Evolutionary conservation across 1,140 invertebrate species (phyloP).

Genomic region (Platyscapa corneri): DNA sequence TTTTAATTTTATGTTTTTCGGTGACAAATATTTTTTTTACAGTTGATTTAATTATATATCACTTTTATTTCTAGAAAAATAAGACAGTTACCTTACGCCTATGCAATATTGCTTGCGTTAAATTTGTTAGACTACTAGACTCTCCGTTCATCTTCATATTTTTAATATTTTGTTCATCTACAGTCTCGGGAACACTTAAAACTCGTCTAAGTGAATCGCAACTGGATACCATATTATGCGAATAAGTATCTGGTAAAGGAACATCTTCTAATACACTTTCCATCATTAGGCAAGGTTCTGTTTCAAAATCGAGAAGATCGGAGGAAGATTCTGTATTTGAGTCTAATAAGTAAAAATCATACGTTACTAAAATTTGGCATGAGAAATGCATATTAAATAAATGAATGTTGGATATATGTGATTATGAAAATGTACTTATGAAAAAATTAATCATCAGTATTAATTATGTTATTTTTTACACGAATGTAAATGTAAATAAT

Average conservation of each 20-base stretch:
- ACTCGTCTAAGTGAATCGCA: slow-evolving; percentile 71
- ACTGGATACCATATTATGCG: slow-evolving; percentile 81
- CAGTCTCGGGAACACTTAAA: slow-evolving; percentile 67
- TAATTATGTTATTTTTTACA: neutral
- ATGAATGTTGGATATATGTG: neutral
- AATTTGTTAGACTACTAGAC: slow-evolving; percentile 69
- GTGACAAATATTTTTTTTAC: no score
- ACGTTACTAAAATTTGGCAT: neutral
- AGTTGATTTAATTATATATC: no score
- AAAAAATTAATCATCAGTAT: neutral
- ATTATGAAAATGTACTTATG: neutral
- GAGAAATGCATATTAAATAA: no score
- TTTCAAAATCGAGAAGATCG: slow-evolving; percentile 84
- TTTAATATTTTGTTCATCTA: slow-evolving; percentile 61
- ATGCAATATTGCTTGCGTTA: slow-evolving; percentile 70
- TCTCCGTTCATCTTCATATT: slow-evolving; percentile 63
- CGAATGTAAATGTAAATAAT: neutral
- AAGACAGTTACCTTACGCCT: slow-evolving; percentile 62
- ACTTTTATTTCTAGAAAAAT: slow-evolving; percentile 3
- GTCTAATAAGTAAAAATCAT: slow-evolving; percentile 55
- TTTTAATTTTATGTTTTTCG: no score
- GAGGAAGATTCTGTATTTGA: slow-evolving; percentile 76
- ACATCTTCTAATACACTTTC: slow-evolving; percentile 83
- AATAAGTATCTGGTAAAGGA: slow-evolving; percentile 78
- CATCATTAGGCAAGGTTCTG: slow-evolving; percentile 86